Evolutionary conservation across 2,888 invertebrate species (phyloP).

Genomic region (Acanthacorydalis orientalis): DNA sequence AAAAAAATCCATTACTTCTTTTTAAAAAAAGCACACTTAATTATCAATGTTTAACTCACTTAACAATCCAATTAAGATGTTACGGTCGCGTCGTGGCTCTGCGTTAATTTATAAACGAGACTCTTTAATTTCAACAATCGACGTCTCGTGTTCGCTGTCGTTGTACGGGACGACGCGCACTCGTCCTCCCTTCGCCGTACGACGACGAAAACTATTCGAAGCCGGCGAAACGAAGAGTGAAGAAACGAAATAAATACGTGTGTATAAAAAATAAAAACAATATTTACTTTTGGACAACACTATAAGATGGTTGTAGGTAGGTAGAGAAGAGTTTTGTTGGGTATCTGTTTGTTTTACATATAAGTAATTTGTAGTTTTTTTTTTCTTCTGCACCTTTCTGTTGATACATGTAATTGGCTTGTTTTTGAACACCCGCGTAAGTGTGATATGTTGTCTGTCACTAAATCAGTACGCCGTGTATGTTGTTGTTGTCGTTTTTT

Average conservation of each 20-base stretch:
- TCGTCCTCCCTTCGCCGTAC: no score
- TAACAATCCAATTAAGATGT: neutral
- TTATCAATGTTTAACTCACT: neutral
- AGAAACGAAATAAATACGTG: no score
- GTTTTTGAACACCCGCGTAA: neutral
- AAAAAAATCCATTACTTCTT: neutral
- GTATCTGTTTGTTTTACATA: neutral
- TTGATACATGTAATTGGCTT: neutral
- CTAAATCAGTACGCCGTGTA: no score
- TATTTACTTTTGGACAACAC: neutral
- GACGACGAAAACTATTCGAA: no score
- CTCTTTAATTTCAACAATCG: neutral
- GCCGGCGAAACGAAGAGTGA: no score
- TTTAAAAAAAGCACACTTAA: neutral
- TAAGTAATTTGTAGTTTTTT: neutral
- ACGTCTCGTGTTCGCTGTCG: neutral
- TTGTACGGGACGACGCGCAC: no score
- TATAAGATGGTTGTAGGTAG: neutral
- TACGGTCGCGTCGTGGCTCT: neutral
- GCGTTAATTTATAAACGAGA: neutral
- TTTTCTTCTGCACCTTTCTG: neutral
- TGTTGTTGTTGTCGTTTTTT: no score
- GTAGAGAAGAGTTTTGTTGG: no score
- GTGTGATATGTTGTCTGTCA: no score
- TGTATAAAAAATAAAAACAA: neutral